Conservation (phyloP, 2,888 invertebrate species). For the Crossocerus cetratus region DNA sequence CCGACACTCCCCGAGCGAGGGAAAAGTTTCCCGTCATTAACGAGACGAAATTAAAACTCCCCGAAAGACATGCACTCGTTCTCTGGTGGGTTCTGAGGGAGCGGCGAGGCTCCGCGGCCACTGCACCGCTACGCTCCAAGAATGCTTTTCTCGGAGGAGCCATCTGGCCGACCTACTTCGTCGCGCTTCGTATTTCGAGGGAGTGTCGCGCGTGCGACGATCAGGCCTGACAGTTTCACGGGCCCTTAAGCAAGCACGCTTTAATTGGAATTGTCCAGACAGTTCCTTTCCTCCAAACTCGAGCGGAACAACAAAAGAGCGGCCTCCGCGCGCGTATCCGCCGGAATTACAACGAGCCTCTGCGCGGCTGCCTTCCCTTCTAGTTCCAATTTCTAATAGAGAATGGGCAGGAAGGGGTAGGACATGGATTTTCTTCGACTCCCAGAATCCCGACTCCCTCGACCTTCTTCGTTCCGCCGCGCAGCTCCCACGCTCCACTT, state of each 20-base stretch:
- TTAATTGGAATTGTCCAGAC: not conserved
- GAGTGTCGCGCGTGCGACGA: too few species aligned
- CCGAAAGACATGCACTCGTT: slow-evolving; percentile 22
- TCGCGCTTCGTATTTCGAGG: not conserved
- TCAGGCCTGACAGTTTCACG: not conserved
- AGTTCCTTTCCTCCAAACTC: slow-evolving; percentile 30
- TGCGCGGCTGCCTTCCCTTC: too few species aligned
- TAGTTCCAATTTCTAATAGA: too few species aligned
- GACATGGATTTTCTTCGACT: too few species aligned
- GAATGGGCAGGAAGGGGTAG: too few species aligned
- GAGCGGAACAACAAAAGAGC: too few species aligned
- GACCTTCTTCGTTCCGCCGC: too few species aligned
- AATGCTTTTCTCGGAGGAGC: not conserved
- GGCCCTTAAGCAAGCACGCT: not conserved
- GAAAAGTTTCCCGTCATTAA: not conserved
- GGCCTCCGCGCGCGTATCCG: too few species aligned
- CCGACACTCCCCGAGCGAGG: not conserved
- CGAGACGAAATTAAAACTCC: slow-evolving; percentile 47
- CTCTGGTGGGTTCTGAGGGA: too few species aligned
- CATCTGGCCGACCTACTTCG: slow-evolving; percentile 2
- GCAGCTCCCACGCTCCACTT: slow-evolving; percentile 40
- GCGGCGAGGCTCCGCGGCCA: not conserved
- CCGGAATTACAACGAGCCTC: too few species aligned
- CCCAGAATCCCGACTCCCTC: too few species aligned
- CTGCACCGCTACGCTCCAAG: not conserved